phyloP scores from a whole-genome alignment of 2,113 vertebrate species.

The Accipiter cooperii region DNA sequence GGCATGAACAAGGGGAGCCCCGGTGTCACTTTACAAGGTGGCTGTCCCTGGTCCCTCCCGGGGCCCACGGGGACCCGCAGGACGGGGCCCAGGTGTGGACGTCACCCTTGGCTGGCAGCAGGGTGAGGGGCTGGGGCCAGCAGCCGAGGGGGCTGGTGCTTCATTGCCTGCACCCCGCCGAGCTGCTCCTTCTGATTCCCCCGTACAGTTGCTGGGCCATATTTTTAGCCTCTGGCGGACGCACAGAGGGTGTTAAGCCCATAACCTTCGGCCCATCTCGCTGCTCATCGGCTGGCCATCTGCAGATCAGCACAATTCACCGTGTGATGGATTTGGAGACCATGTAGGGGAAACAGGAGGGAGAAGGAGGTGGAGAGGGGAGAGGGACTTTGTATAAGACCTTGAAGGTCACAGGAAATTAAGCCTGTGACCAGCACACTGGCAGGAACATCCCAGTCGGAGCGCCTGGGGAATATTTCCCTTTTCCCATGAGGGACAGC shows the following conservation, averaged over 20 bases:
- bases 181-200: background rate
- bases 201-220: background rate
- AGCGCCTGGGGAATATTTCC: background rate
- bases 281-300: background rate
- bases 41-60: background rate
- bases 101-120: background rate
- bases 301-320: conserved; percentile 58
- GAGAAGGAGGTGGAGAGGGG: background rate
- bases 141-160: background rate
- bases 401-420: conserved; percentile 11
- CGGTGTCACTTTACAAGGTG: background rate
- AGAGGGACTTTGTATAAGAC: background rate
- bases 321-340: background rate
- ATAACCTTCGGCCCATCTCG: conserved; percentile 46
- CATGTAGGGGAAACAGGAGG: conserved; percentile 11
- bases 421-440: background rate
- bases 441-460: fast-evolving
- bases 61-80: background rate
- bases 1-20: background rate
- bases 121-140: background rate
- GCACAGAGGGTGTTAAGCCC: conserved; percentile 22
- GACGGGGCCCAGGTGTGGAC: background rate
- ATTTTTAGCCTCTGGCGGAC: conserved; percentile 56
- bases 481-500: background rate
- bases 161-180: fast-evolving